Evolutionary conservation across 2,888 invertebrate genomes (phyloP), one percentile per base, ranked within the genome.

Genomic region (Tinea trinotella): DNA sequence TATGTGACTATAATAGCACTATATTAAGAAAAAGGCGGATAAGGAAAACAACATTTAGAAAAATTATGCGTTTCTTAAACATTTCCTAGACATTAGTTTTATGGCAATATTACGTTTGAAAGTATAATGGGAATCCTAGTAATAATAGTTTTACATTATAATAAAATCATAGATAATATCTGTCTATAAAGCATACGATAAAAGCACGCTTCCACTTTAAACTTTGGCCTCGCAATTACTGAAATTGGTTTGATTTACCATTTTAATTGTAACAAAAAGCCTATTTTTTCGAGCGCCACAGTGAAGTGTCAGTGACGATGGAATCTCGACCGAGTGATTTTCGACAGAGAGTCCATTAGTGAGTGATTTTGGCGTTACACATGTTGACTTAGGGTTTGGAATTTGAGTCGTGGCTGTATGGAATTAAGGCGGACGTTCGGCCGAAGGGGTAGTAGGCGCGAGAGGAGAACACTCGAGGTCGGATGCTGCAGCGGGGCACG

Each of bases 201-300:
- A 19, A 17, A 46, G 50, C 50, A 22, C 24, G 24, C 13, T 20
- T 50, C 65, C 74, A 74, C 76, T 83, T 70, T 70, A 77, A 81
- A 82, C 77, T 81, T 80, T 81, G 80, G 80, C 78, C 80, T 75
- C 79, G 81, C 83, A 84, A 83, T 84, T 83, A 83, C 81, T 79
- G 80, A 82, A 85, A 84, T 82, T 85, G 82, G 83, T 85, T 84
- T 83, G 84, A 85, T 84, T 83, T 84, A 83, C 80, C 82, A 83
- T 84, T 84, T 84, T 82, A 84, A 84, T 83, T 84, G 83, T 84
- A 81, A 83, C 81, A 83, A 83, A 84, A 85, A 84, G 81, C 81
- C 79, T 83, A 80, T 82, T 84, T 84, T 84, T 82, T 77, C 74
- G 65, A 67, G 67, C 70, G 10, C 20, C 66, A 68, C 67, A 77